Evolutionary conservation across 2,797 vertebrate species (phyloP), one percentile per base, ranked within the genome.

Genomic region (Enteromius unitaeniatus): DNA sequence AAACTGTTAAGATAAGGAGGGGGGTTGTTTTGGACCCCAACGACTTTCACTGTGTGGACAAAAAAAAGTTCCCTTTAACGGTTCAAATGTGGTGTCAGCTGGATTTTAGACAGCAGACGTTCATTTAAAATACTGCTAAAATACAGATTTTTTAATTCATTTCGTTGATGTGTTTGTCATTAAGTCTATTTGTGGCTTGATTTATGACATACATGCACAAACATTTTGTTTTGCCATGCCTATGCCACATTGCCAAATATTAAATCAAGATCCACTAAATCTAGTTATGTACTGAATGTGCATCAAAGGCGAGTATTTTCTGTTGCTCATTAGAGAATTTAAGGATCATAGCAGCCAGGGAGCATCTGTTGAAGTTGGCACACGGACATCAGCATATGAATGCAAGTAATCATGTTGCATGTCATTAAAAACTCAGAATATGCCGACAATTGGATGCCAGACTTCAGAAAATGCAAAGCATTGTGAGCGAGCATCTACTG

Each of bases 321-420:
- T 64, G 70, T 67, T 34, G 55, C 70, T 81, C 60, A 95, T 93
- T 94, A 94, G 92, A 96, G 94, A 92, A 92, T 93, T 91, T 86
- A 86, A 86, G 91, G 89, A 94, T 95, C 94, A 96, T 94, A 93
- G 94, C 94, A 94, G 93, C 91, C 96, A 94, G 88, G 91, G 88
- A 94, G 95, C 97, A 97, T 97, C 96, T 97, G 97, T 96, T 95
- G 90, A 94, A 96, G 93, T 95, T 97, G 97, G 96, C 96, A 84
- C 62, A 78, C n/a, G 14, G 74, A 69, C 17, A 55, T 82, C 53
- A 10, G 40, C 72, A 51, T 69, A 83, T 83, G 81, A 88, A 65
- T 84, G 78, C 34, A 47, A 76, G 65, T 26, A 65, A 77, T 83
- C 86, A 88, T 90, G 85, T 93, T 91, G 89, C 92, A 75, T 91